Conservation (phyloP, 1,140 invertebrate species). For the Periplaneta americana region DNA sequence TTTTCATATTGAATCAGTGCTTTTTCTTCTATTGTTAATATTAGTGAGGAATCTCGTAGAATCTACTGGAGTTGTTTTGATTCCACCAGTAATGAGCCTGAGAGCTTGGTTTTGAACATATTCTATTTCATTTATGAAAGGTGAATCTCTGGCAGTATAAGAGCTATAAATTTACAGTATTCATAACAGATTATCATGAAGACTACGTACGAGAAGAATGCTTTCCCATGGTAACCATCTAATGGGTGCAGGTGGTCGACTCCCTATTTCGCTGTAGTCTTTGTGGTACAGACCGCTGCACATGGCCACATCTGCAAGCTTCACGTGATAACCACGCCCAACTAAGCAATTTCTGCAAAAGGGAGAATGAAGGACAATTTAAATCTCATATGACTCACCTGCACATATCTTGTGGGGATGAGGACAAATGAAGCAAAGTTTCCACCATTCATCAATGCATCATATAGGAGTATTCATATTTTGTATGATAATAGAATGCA, state of each 20-base stretch:
- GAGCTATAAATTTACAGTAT: no score
- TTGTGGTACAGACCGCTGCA: constrained; percentile 36
- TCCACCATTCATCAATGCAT: not conserved
- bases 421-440: no score
- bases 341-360: constrained; percentile 34
- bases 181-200: no score
- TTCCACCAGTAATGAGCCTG: no score
- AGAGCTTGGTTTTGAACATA: no score
- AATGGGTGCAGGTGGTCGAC: constrained; percentile 58
- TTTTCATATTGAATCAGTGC: no score
- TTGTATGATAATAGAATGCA: not conserved
- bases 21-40: no score
- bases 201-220: constrained; percentile 70
- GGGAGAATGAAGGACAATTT: not conserved
- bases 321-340: constrained; percentile 32
- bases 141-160: no score
- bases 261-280: constrained; percentile 41
- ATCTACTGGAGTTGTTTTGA: no score
- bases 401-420: not conserved
- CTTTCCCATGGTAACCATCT: constrained; percentile 83
- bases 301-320: constrained; percentile 39
- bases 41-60: no score
- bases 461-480: not conserved
- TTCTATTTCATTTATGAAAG: no score
- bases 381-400: not conserved